Evolutionary conservation across 2,888 invertebrate genomes (phyloP), one percentile per base, ranked within the genome.

Genomic region (Pammene fasciana): DNA sequence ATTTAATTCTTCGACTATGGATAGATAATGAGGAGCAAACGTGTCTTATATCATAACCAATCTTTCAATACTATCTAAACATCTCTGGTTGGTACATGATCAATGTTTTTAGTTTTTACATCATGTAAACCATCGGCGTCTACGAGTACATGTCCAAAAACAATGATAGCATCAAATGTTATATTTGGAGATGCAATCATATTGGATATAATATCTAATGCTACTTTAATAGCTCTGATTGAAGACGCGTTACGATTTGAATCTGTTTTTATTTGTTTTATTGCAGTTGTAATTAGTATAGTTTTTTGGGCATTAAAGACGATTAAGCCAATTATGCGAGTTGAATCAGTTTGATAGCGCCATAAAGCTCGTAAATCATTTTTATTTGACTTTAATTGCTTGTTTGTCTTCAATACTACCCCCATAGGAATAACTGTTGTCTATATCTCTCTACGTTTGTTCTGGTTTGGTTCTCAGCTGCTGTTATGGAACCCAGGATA

Each of bases 221-320:
- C 62, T 76, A 84, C 84, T 89, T 88, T 89, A 89, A 90, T 89
- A 86, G 86, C 82, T 87, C 86, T 88, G 86, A 89, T 88, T 87
- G 84, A 81, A 79, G 82, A 85, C 81, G 83, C 79, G 82, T 38
- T 50, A 34, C 45, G 41, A 57, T 56, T 60, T 14, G 36, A 34
- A 59, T 56, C 65, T 18, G 18, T 65, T 45, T 55, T 52, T 62
- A 62, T 50, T 43, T 43, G 52, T 60, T 55, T 55, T 65, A 65
- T 65, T 48, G 46, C 60, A 54, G 36, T 60, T 14, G 68, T 68
- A 68, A 68, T 68, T 68, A 65, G 62, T 56, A 46, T 45, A 45
- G 57, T 64, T 65, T 68, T 70, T 65, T 65, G 54, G 60, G 60
- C 41, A 64, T 68, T 68, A 70, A 59, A 64, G 38, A 52, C 60